phyloP scores from a whole-genome alignment of 2,888 invertebrate species.

The Leucozona laternaria region DNA sequence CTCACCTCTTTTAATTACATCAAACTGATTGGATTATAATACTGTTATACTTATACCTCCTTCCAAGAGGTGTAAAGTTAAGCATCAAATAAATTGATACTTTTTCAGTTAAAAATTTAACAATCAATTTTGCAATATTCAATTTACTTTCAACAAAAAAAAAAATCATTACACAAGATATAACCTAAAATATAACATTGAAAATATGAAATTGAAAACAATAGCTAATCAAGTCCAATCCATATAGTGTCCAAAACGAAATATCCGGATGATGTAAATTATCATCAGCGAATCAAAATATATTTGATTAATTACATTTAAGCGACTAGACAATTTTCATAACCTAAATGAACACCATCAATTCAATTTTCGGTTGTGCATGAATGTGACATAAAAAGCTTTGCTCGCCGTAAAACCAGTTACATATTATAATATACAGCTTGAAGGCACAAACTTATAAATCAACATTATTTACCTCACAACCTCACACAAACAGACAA shows the following conservation, averaged over 20 bases:
- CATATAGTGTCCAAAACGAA: background rate
- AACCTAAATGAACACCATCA: slow-evolving; percentile 22
- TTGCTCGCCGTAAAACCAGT: slow-evolving; percentile 15
- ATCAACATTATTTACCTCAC: slow-evolving; percentile 12
- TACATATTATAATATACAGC: slow-evolving; percentile 43
- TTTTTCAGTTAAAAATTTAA: background rate
- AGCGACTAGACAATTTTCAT: slow-evolving; percentile 14
- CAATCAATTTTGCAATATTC: background rate
- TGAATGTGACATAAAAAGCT: slow-evolving; percentile 52
- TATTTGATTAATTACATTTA: slow-evolving; percentile 16
- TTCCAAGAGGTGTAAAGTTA: background rate
- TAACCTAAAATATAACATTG: background rate
- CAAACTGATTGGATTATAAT: no score
- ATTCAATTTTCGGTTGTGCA: slow-evolving; percentile 10
- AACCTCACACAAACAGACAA: slow-evolving; percentile 38
- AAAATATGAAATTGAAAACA: slow-evolving; percentile 3
- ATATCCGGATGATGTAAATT: slow-evolving; percentile 22
- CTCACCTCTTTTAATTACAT: no score
- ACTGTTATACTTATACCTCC: no score
- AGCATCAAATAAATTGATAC: background rate
- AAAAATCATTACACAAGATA: background rate
- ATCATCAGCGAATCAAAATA: background rate
- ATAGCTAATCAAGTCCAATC: slow-evolving; percentile 15
- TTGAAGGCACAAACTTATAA: slow-evolving; percentile 27
- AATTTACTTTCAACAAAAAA: background rate